phyloP scores from a whole-genome alignment of 2,888 invertebrate species.

The Schrankia costaestrigalis region DNA sequence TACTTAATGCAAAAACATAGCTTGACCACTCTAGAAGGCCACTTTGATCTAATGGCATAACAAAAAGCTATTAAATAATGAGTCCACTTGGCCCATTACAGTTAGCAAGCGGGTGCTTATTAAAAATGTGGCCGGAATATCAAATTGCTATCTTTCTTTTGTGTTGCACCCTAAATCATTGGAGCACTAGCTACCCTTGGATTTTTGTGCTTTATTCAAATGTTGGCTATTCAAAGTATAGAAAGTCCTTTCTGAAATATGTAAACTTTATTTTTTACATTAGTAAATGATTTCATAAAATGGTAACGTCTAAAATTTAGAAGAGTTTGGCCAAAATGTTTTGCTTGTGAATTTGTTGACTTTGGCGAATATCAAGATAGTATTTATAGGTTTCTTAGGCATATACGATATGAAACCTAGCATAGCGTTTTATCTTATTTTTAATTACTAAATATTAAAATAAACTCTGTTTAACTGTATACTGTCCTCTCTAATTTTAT shows the following conservation, averaged over 20 bases:
- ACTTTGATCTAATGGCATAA: conserved; percentile 56
- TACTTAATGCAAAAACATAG: conserved; percentile 23
- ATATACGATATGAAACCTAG: no score
- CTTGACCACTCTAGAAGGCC: conserved; percentile 45
- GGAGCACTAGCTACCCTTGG: conserved; percentile 45
- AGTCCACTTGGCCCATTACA: conserved; percentile 62
- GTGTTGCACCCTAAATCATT: conserved; percentile 58
- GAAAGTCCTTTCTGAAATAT: conserved; percentile 9
- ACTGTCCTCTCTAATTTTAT: conserved; percentile 21
- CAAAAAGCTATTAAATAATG: conserved; percentile 70
- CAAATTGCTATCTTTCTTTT: conserved; percentile 79
- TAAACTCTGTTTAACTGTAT: no score
- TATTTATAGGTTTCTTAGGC: no score
- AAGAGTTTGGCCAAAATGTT: no score
- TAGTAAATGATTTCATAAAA: no score
- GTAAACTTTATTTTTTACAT: no score
- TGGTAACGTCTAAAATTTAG: no score
- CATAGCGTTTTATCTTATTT: no score
- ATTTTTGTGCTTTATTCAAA: conserved; percentile 33
- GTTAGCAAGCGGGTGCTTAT: conserved; percentile 62
- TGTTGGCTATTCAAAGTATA: conserved; percentile 16
- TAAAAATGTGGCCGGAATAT: conserved; percentile 82
- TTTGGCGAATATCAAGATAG: no score
- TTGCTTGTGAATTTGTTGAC: no score
- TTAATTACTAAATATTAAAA: no score